Base-by-base conservation (phyloP, 2,888 invertebrate genomes). In the Agrotis ipsilon region DNA sequence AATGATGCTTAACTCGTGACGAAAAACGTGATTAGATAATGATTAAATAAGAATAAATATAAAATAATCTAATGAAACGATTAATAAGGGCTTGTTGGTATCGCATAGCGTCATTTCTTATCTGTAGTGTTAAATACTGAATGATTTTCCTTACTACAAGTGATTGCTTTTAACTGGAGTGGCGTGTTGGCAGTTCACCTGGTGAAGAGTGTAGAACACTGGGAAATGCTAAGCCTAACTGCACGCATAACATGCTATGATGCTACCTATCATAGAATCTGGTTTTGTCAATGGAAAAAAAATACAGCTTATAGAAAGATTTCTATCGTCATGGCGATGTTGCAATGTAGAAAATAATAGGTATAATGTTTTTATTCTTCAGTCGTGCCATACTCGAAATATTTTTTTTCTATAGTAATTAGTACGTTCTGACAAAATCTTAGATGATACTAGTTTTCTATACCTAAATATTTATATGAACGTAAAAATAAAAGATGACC, bases 21-120 rank as follows among this genome's bases (percentile, higher is more conserved):
- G 16, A 43, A 59, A 76, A 80, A 58, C 77, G 69, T 78, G 77
- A 58, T 18, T n/a, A 39, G 57, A 64, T 75, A 55, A 58, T 9
- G 14, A 27, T 64, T 51, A 74, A 65, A 70, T 77, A 51, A 70
- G 51, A 51, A 21, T 39, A 21, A 52, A 65, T 18, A 63, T 59
- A 46, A 39, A 66, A 49, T 67, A 51, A 77, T 81, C 78, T 78
- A 72, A 78, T 78, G 82, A 46, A 60, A 51, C 49, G 55, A 66
- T 72, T 78, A 55, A 48, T 52, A 52, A 55, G 16, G 24, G 48
- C 21, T 65, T 43, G 27, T 55, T 59, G 16, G 18, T 69, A 70
- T 64, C 52, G 27, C 18, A 32, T 57, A n/a, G 1, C 48, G 55
- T 67, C 52, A 72, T 66, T 58, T 49, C 7, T 45, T 70, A 81